phyloP scores from a whole-genome alignment of 2,797 vertebrate genomes.

The Sylvilagus floridanus region DNA sequence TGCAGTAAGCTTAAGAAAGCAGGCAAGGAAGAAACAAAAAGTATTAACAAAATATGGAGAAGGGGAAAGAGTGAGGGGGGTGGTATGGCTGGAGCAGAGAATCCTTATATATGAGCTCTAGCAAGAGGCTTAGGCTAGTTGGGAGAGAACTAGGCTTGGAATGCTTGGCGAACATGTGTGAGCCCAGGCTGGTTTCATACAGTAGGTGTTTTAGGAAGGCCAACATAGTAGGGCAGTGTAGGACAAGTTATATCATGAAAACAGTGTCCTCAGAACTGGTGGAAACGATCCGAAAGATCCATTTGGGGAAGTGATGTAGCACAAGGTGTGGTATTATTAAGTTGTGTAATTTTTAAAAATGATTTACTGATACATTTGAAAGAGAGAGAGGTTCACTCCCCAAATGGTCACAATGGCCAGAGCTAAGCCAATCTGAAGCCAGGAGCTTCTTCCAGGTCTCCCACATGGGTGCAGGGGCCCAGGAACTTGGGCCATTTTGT shows the following conservation, averaged over 20 bases:
- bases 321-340: background rate
- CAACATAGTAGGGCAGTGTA: background rate
- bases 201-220: slow-evolving; percentile 16
- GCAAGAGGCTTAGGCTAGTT: background rate
- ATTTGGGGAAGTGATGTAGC: background rate
- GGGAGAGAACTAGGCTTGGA: background rate
- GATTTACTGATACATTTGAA: no score
- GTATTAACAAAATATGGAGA: background rate
- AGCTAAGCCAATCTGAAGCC: no score
- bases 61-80: background rate
- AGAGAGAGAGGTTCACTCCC: no score
- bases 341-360: background rate
- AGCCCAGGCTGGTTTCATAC: background rate
- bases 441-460: no score
- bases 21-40: background rate
- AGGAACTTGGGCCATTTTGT: no score
- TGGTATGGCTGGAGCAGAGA: background rate
- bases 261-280: background rate
- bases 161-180: background rate
- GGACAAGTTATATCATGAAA: background rate
- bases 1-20: background rate
- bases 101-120: background rate
- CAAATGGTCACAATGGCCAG: no score
- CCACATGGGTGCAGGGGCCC: no score
- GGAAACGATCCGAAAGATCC: background rate